phyloP scores from a whole-genome alignment of 1,140 invertebrate genomes.

The Leptinotarsa lineolata region DNA sequence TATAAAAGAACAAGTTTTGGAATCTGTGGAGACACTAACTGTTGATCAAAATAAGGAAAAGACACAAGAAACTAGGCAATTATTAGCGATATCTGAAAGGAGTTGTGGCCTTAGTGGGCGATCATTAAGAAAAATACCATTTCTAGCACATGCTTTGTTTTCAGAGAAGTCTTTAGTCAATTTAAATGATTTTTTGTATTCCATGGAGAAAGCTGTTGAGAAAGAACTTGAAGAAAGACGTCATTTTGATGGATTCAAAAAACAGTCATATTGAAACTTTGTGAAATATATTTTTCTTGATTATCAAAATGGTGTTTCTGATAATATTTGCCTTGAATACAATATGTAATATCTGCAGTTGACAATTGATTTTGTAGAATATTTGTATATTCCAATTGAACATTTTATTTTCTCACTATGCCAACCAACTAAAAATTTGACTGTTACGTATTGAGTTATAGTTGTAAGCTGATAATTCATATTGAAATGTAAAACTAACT shows the following conservation, averaged over 20 bases:
- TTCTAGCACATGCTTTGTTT: constrained; percentile 74
- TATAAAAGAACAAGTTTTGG: constrained; percentile 28
- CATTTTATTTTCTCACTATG: too few relatives aligned
- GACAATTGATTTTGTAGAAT: too few relatives aligned
- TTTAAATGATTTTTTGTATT: constrained; percentile 34
- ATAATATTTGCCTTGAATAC: too few relatives aligned
- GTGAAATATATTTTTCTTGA: not conserved
- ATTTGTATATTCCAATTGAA: too few relatives aligned
- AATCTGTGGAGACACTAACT: constrained; percentile 10
- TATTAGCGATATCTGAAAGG: constrained; percentile 59
- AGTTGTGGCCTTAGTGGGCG: constrained; percentile 82
- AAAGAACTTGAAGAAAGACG: constrained; percentile 37
- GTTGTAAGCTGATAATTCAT: too few relatives aligned
- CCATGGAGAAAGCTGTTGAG: constrained; percentile 41
- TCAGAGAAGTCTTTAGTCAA: constrained; percentile 11
- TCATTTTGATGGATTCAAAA: constrained; percentile 13
- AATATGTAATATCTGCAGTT: too few relatives aligned
- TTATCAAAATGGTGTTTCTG: too few relatives aligned
- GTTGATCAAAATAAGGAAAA: constrained; percentile 3
- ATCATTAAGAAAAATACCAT: constrained; percentile 84
- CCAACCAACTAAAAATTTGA: not conserved
- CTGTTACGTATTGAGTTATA: too few relatives aligned
- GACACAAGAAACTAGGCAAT: constrained; percentile 39
- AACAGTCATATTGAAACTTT: not conserved
- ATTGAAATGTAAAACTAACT: too few relatives aligned